Evolutionary conservation across 53 echinoderm and acorn worm genomes (phyloP), one percentile per base, ranked within the genome.

Genomic region (Crossaster papposus): DNA sequence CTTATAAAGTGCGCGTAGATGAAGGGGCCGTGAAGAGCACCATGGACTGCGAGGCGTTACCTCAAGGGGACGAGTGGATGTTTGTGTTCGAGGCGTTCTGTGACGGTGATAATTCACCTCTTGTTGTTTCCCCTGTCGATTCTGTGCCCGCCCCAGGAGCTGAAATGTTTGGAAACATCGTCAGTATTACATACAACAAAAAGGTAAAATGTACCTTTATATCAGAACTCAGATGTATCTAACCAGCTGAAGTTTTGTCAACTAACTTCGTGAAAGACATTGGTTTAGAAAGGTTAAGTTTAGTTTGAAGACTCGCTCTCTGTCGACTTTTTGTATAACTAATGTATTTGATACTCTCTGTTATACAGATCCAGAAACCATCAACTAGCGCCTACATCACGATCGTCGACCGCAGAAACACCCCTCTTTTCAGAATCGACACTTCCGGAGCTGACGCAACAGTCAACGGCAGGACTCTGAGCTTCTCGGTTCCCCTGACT

Each of bases 161-260:
- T n/a, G 87, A 87, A 37, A 77, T 87, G 87, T 8, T 54, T 26
- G 87, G 87, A 10, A 87, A 87, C 28, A 77, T 87, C 18, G 87
- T 87, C 63, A 87, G 76, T 36, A 22, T 87, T 15, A 77, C 87
- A 6, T 87, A 87, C 87, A 87, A 87, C 87, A 75, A 77, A 62
- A 36, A 87, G 87, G 87, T 87, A 14, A 35, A 74, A 30, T 35
- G 9, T 44, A 44, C 44, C 44, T 44, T 1, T 9, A 7, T 44
- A 7, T 5, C 44, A 44, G 5, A 0, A 44, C 9, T 5, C 44
- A 44, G 5, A 0, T 7, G 44, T 44, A 44, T 44, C 44, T 44
- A n/a, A 7, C 44, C 5, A 44, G 44, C 9, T 44, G 9, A 9
- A 44, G 44, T 44, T 44, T 44, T 44, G 44, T 44, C 44, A 44